These are phyloP conservation scores for Drosophila formosana DNA, from an alignment of 2,888 invertebrate genomes.

Conservation along the genomic window DNA sequence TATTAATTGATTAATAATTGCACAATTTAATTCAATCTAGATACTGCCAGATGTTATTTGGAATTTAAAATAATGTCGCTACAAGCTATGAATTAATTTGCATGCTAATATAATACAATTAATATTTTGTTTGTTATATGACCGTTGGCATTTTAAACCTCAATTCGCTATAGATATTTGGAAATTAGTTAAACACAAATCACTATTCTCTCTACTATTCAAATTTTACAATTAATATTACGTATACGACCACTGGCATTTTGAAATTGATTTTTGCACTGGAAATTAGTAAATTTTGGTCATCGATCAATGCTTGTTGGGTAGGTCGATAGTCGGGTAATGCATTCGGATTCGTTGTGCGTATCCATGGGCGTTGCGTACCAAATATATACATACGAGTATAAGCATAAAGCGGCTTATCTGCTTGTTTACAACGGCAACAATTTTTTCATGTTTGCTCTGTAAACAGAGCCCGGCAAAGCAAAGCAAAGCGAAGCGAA, in stretches of 20 bases:
- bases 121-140: too few relatives aligned
- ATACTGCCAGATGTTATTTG: too few relatives aligned
- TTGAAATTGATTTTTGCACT: background rate
- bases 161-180: too few relatives aligned
- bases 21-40: too few relatives aligned
- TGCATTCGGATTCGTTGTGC: conserved; percentile 4
- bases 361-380: conserved; percentile 18
- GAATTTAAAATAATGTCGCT: too few relatives aligned
- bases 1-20: too few relatives aligned
- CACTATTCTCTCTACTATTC: too few relatives aligned
- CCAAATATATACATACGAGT: conserved; percentile 31
- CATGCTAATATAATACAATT: too few relatives aligned
- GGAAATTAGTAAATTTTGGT: background rate
- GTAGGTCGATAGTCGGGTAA: conserved; percentile 30
- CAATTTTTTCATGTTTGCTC: conserved; percentile 68
- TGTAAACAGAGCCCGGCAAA: conserved; percentile 55
- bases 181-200: background rate
- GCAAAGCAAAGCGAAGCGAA: conserved; percentile 25
- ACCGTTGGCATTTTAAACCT: too few relatives aligned
- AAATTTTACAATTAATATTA: background rate
- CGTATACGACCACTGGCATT: background rate
- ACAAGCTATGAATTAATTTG: too few relatives aligned
- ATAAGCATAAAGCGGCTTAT: conserved; percentile 61
- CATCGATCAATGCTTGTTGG: background rate
- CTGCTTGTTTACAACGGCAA: conserved; percentile 75